Conservation (phyloP, 2,797 vertebrate species). For the Echiichthys vipera region DNA sequence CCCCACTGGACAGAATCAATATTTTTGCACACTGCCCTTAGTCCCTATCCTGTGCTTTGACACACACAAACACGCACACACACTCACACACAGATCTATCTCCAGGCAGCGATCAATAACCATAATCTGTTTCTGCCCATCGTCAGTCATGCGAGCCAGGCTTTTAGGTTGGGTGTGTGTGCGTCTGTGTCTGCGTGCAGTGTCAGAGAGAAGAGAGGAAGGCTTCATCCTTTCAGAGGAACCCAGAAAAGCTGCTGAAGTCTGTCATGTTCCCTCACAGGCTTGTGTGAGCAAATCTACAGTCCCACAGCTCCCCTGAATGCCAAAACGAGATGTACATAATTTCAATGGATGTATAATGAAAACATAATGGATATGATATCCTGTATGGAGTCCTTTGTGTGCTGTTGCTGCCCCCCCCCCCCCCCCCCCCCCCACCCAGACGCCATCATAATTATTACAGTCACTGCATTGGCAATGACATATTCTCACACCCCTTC, state of each 20-base stretch:
- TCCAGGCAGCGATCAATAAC: conserved; percentile 92
- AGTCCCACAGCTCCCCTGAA: conserved; percentile 34
- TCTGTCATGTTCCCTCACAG: conserved; percentile 62
- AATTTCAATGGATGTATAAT: conserved; percentile 40
- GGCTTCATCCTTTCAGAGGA: conserved; percentile 71
- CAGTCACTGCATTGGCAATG: conserved; percentile 54
- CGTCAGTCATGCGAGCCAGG: conserved; percentile 92
- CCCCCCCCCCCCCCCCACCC: neutral
- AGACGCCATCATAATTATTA: conserved; percentile 63
- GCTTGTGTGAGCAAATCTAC: conserved; percentile 54
- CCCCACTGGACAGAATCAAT: conserved; percentile 88
- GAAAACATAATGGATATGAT: conserved; percentile 59
- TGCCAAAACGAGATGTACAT: conserved; percentile 46
- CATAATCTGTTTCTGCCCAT: conserved; percentile 95
- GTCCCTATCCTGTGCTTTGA: conserved; percentile 75
- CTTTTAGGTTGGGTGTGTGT: conserved; percentile 71
- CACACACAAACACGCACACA: conserved; percentile 60
- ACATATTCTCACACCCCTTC: conserved; percentile 73
- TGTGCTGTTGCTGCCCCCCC: conserved; percentile 30
- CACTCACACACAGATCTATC: conserved; percentile 85
- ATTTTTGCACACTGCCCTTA: conserved; percentile 86
- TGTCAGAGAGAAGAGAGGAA: conserved; percentile 56
- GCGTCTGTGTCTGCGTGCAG: conserved; percentile 27
- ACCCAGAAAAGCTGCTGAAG: conserved; percentile 63
- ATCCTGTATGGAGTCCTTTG: conserved; percentile 42